Conservation (phyloP, 2,113 vertebrate species). For the Ranitomeya variabilis region DNA sequence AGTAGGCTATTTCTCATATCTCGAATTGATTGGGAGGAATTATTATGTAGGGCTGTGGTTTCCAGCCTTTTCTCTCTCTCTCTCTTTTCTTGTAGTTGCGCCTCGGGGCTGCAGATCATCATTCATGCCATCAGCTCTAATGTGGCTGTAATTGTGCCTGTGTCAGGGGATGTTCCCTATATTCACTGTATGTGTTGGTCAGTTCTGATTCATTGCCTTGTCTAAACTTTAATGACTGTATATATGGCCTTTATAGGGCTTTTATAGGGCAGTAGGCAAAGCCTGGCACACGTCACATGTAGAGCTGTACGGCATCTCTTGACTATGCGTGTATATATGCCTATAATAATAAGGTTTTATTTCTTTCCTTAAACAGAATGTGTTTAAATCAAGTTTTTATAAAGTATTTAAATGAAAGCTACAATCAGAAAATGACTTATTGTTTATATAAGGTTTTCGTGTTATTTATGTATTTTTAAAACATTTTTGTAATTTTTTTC, state of each 20-base stretch:
- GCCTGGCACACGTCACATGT: background rate
- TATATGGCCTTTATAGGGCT: background rate
- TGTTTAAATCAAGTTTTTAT: too few relatives aligned
- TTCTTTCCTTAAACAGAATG: background rate
- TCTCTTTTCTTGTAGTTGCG: background rate
- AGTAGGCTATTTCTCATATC: slow-evolving; percentile 24
- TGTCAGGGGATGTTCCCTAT: background rate
- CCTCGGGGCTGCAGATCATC: background rate
- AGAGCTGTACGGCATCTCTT: background rate
- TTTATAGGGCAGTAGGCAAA: background rate
- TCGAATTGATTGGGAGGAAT: slow-evolving; percentile 34
- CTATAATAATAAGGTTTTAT: background rate
- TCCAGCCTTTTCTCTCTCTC: background rate
- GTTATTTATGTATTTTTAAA: too few relatives aligned
- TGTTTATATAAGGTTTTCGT: too few relatives aligned
- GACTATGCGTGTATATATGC: background rate
- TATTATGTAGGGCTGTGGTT: slow-evolving; percentile 25
- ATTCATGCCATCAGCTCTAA: slow-evolving; percentile 19
- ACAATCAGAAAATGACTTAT: too few relatives aligned
- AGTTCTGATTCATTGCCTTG: slow-evolving; percentile 20
- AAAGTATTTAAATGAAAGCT: too few relatives aligned
- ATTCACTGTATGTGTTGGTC: background rate
- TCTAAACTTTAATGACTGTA: slow-evolving; percentile 1
- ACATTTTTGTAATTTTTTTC: too few relatives aligned
- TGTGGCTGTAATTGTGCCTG: slow-evolving; percentile 36